These are phyloP conservation scores for Solen grandis DNA, from an alignment of 1,140 invertebrate species.

Conservation along the genomic window DNA sequence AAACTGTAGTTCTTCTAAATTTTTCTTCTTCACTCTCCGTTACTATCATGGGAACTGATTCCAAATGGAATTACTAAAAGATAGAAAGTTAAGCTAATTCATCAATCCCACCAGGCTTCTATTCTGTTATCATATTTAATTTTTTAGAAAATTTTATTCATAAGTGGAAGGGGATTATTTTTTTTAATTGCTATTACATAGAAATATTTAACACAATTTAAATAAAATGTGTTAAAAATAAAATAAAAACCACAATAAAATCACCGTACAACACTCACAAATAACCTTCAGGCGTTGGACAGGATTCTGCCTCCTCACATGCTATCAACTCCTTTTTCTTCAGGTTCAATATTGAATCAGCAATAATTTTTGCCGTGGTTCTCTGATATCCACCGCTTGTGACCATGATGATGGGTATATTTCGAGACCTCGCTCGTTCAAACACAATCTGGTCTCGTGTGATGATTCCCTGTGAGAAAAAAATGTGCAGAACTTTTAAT, in stretches of 20 bases:
- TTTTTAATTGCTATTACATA: too few species aligned
- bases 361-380: conserved; percentile 89
- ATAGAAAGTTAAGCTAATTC: too few species aligned
- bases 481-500: too few species aligned
- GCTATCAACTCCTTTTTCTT: conserved; percentile 72
- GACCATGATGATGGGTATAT: conserved; percentile 92
- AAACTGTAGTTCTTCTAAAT: too few species aligned
- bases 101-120: too few species aligned
- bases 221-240: neutral
- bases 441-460: conserved; percentile 92
- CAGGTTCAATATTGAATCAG: conserved; percentile 90
- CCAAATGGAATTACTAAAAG: too few species aligned
- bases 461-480: conserved; percentile 87
- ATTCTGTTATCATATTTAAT: too few species aligned
- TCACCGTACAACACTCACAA: conserved; percentile 52
- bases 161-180: too few species aligned
- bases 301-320: conserved; percentile 72
- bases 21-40: too few species aligned
- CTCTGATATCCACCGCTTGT: conserved; percentile 93
- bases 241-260: neutral
- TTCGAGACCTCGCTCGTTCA: conserved; percentile 84
- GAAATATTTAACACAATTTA: too few species aligned
- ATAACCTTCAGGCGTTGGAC: conserved; percentile 35
- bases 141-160: too few species aligned
- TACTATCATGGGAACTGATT: too few species aligned